A percentile compares a stretch with the other conserved stretches of the same genome.
Conservation (phyloP, 2,888 invertebrate species). For the Drosophila austrosaltans region DNA sequence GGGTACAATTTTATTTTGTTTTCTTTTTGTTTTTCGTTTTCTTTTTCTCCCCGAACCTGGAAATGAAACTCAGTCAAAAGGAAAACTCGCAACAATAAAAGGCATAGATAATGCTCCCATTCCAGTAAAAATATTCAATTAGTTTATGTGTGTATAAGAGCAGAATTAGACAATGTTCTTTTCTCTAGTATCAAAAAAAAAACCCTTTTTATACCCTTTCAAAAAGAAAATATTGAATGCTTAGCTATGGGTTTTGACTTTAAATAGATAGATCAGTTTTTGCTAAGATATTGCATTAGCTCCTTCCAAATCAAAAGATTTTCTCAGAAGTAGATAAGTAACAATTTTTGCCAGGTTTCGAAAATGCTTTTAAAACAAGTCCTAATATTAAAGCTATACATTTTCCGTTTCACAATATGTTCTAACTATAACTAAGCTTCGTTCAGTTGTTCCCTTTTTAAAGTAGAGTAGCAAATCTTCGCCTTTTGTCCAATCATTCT, state of each 20-base stretch:
- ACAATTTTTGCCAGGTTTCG: too few relatives aligned
- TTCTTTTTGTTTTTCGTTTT: not conserved
- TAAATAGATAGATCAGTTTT: constrained; percentile 19
- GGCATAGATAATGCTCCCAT: constrained; percentile 70
- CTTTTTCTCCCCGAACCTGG: not conserved
- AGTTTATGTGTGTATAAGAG: constrained; percentile 58
- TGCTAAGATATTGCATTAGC: too few relatives aligned
- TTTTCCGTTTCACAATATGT: too few relatives aligned
- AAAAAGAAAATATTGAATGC: not conserved
- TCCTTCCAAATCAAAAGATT: too few relatives aligned
- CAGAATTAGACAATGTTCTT: constrained; percentile 51
- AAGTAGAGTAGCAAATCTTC: not conserved
- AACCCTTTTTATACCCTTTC: constrained; percentile 56
- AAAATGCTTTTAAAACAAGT: too few relatives aligned
- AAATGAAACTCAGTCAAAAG: constrained; percentile 71
- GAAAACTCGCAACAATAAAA: constrained; percentile 75
- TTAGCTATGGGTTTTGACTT: not conserved
- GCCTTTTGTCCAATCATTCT: not conserved
- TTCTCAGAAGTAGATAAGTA: too few relatives aligned
- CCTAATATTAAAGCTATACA: too few relatives aligned
- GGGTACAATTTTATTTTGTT: not conserved
- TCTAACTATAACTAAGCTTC: too few relatives aligned
- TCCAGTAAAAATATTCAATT: constrained; percentile 70
- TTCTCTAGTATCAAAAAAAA: constrained; percentile 33
- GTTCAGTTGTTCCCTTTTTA: too few relatives aligned